Percentiles rank a stretch among this genome's conserved stretches.
phyloP scores from a whole-genome alignment of 2,888 invertebrate species.

The Drosophila peninsularis region DNA sequence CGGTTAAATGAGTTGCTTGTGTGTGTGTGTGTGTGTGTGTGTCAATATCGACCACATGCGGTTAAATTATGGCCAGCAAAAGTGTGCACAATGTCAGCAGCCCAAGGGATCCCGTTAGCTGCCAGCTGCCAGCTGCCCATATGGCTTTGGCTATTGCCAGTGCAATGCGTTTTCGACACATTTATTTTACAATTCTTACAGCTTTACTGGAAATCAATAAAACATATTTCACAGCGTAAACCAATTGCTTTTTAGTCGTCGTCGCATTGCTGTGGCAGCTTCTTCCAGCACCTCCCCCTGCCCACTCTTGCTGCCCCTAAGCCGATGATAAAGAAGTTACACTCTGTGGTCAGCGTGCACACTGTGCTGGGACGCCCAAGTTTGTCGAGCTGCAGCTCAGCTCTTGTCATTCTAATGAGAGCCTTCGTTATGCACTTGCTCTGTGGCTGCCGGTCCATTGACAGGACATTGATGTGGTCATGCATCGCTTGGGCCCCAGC shows the following conservation, averaged over 20 bases:
- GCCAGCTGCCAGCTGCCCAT: conserved; percentile 9
- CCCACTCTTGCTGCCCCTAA: too few species aligned
- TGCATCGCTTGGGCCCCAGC: conserved; percentile 33
- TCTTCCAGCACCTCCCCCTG: too few species aligned
- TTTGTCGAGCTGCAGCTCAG: conserved; percentile 24
- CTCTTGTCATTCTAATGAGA: conserved; percentile 58
- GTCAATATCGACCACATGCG: conserved; percentile 77
- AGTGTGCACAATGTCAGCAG: conserved; percentile 34
- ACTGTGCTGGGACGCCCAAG: neutral
- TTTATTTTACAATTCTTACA: conserved; percentile 50
- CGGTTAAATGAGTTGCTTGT: conserved; percentile 65
- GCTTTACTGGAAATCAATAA: conserved; percentile 73
- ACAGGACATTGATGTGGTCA: conserved; percentile 51
- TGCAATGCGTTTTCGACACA: conserved; percentile 49
- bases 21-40: conserved; percentile 27
- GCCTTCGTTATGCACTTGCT: conserved; percentile 24
- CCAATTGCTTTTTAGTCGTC: conserved; percentile 60
- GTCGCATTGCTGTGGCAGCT: too few species aligned
- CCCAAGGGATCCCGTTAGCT: conserved; percentile 12
- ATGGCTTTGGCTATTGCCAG: conserved; percentile 35
- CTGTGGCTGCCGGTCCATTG: conserved; percentile 30
- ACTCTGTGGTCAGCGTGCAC: too few species aligned
- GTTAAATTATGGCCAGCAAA: conserved; percentile 71
- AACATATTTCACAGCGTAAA: conserved; percentile 66
- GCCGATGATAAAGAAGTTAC: neutral